Base-by-base conservation (phyloP, 2,888 invertebrate genomes). In the Gibbula magus region DNA sequence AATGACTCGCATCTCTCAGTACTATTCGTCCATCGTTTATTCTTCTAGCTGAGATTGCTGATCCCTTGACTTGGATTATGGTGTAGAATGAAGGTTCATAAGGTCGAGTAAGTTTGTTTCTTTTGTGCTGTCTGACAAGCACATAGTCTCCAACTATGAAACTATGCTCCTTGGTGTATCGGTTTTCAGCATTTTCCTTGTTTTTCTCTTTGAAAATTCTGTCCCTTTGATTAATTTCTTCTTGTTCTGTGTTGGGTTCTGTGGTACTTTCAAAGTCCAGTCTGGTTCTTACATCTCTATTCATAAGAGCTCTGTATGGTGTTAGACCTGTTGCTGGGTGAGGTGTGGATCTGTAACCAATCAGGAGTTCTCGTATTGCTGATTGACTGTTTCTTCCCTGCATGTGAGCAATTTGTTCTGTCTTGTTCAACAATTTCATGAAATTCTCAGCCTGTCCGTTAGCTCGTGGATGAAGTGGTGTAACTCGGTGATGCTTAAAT, bases 361-460 rank as follows among this genome's bases (percentile, higher is more conserved):
- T 78, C 29, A 82, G 79, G 78, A 82, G 79, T 2, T 84, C 74
- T 70, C 81, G 81, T 18, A 83, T 53, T 35, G 80, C 82, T 13
- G 25, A 18, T 39, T 22, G 39, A 22, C 75, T 78, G 29, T 25
- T 16, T 75, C n/a, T 56, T 13, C 76, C 76, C 70, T 82, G 25
- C 1, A 56, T 45, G 16, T 74, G 77, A 2, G 77, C 56, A 22
- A 79, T 82, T 39, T 79, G 77, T 61, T 81, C 81, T 39, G 76
- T 79, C 25, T 81, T 81, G 54, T 77, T 82, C 10, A 81, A 45
- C 51, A 82, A 10, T 51, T 82, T 81, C 79, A 81, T 83, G 35
- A 81, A 81, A 20, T 51, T 75, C 53, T 83, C 81, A 20, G 80
- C 80, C 56, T 81, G 75, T 0, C 84, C 84, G 78, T 84, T 84